These are phyloP conservation scores for Decapterus maruadsi DNA, from an alignment of 2,797 vertebrate species.

Conservation along the genomic window DNA sequence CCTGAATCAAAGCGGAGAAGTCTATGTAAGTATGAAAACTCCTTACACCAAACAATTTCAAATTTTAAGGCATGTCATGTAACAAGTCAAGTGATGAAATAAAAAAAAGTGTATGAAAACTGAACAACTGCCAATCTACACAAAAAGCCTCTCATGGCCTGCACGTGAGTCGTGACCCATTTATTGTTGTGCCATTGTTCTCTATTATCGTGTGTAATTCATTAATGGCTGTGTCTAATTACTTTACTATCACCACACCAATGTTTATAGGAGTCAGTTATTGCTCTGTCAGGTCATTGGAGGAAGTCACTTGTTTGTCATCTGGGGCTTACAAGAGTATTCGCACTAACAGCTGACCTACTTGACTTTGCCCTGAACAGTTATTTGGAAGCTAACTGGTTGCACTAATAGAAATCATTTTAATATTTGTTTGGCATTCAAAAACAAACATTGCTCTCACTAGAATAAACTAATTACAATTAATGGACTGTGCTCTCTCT, in stretches of 20 bases:
- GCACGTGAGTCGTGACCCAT: not conserved
- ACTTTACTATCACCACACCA: slow-evolving; percentile 14
- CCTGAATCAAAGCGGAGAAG: slow-evolving; percentile 78
- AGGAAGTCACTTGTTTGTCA: slow-evolving; percentile 34
- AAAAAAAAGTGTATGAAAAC: not conserved
- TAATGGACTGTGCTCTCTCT: slow-evolving; percentile 28
- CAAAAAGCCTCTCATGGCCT: not conserved
- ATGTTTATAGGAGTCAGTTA: slow-evolving; percentile 36
- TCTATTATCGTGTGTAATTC: slow-evolving; percentile 22
- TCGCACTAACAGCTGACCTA: slow-evolving; percentile 8
- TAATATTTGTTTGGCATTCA: not conserved
- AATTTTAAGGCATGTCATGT: not conserved
- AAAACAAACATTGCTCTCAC: not conserved
- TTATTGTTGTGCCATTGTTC: slow-evolving; percentile 1
- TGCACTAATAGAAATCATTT: not conserved
- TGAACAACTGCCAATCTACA: not conserved
- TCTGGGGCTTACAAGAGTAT: slow-evolving; percentile 3
- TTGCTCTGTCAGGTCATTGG: slow-evolving; percentile 1
- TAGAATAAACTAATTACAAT: not conserved
- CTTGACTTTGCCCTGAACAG: slow-evolving; percentile 26
- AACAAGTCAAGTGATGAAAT: not conserved
- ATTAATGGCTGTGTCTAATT: slow-evolving; percentile 19
- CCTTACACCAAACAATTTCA: not conserved
- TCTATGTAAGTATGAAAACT: slow-evolving; percentile 80
- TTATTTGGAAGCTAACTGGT: not conserved